A percentile compares a stretch with the other conserved stretches of the same genome.
Conservation (phyloP, 2,888 invertebrate species). For the Tipula confusa region DNA sequence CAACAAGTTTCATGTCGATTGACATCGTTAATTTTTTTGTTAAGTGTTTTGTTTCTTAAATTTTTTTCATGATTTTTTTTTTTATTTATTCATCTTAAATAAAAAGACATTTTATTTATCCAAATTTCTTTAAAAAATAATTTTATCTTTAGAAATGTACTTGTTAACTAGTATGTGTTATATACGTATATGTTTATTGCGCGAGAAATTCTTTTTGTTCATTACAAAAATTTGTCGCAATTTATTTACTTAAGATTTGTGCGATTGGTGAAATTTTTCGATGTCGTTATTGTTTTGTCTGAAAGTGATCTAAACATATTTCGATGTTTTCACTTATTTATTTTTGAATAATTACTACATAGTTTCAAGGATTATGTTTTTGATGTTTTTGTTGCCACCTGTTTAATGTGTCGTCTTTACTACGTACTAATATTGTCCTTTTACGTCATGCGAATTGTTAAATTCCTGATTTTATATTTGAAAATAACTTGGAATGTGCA, state of each 20-base stretch:
- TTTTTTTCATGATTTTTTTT: not conserved
- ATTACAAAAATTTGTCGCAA: not conserved
- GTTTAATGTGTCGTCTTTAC: no score
- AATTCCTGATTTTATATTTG: no score
- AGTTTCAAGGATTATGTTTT: not conserved
- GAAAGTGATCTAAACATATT: not conserved
- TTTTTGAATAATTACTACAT: no score
- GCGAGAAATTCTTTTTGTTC: not conserved
- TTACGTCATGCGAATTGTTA: no score
- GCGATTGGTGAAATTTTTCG: not conserved
- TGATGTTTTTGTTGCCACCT: no score
- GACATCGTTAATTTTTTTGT: not conserved
- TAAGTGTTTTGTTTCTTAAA: not conserved
- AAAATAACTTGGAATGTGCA: no score
- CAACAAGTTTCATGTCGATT: not conserved
- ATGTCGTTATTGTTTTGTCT: not conserved
- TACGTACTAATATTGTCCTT: no score
- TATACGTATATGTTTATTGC: no score
- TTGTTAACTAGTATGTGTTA: no score
- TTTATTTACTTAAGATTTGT: not conserved
- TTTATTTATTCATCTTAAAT: no score
- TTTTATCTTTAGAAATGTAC: conserved; percentile 3
- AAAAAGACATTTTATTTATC: not conserved
- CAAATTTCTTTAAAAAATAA: not conserved
- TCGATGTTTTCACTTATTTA: not conserved